phyloP scores from a whole-genome alignment of 2,797 vertebrate species.

The Capromys pilorides region DNA sequence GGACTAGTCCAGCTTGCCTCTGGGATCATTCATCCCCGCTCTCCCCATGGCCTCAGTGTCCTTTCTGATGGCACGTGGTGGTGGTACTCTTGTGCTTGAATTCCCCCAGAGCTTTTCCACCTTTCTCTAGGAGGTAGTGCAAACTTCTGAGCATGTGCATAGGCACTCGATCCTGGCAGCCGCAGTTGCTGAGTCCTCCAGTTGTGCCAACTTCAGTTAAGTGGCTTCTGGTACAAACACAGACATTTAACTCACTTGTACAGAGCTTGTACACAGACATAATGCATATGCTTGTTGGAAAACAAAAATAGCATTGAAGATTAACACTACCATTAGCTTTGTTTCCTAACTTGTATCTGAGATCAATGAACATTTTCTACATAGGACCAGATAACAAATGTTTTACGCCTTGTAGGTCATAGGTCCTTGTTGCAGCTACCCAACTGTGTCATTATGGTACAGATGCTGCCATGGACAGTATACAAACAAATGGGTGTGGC shows the following conservation, averaged over 20 bases:
- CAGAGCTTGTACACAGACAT: neutral
- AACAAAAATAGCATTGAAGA: neutral
- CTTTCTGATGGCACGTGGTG: neutral
- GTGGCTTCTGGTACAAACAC: neutral
- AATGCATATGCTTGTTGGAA: conserved; percentile 13
- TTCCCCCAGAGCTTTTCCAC: neutral
- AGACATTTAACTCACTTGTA: conserved; percentile 20
- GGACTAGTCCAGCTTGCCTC: neutral
- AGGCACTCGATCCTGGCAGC: neutral
- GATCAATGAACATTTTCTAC: conserved; percentile 33
- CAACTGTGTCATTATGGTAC: neutral
- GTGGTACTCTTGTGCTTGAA: neutral
- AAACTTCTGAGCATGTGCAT: neutral
- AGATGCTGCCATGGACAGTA: neutral
- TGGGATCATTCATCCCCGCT: neutral
- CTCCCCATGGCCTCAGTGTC: neutral
- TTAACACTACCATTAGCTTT: conserved; percentile 41
- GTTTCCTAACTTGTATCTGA: conserved; percentile 39
- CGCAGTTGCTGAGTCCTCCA: neutral
- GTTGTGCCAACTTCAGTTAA: neutral
- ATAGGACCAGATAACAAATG: neutral
- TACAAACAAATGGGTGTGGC: neutral
- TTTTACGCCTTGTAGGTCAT: neutral
- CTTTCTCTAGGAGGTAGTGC: conserved; percentile 34
- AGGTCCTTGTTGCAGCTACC: neutral